Base-by-base conservation (phyloP, 2,113 vertebrate genomes). In the Capricornis sumatraensis region DNA sequence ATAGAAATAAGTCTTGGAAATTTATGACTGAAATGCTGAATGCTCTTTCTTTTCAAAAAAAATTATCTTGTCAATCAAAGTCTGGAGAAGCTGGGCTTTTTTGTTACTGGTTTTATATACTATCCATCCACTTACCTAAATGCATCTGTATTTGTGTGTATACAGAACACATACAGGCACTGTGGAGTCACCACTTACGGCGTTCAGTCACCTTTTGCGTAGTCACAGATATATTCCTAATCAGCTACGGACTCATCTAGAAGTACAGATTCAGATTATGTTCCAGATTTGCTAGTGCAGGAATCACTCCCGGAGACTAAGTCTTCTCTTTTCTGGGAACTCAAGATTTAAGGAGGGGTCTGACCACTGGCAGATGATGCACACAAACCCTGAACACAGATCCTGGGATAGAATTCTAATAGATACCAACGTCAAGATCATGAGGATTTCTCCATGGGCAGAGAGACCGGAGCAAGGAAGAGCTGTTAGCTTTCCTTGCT, bases 1-100 rank as follows among this genome's bases (percentile, higher is more conserved):
- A 71, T 12, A 98, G 95, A 94, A 95, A 94, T n/a, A 81, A 84
- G 36, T 94, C 94, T 87, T 97, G 19, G 28, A 96, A 96, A 92
- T 88, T 95, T 91, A 97, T 74, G 88, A 94, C 88, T 84, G 64
- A 97, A 97, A 96, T 84, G 71, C 33, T 58, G 62, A 94, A 60
- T 81, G 95, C 79, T 92, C n/a, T 64, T 93, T 96, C 71, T 88
- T 52, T 60, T 76, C 7, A 4, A 0, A 43, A 43, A 43, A 87
- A 55, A 91, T 62, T 93, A 95, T 92, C 87, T 17, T 64, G 67
- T 84, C 60, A 89, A 47, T 91, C 45, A 58, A 76, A 94, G 82
- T 89, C 71, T 79, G 28, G 19, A 45, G 53, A 95, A 89, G 12
- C 13, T 92, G 45, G n/a, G 28, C 15, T 95, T 79, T 74, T 92